Evolutionary conservation across 2,797 vertebrate genomes (phyloP).

Genomic region (Melanotaenia trifasciata): DNA sequence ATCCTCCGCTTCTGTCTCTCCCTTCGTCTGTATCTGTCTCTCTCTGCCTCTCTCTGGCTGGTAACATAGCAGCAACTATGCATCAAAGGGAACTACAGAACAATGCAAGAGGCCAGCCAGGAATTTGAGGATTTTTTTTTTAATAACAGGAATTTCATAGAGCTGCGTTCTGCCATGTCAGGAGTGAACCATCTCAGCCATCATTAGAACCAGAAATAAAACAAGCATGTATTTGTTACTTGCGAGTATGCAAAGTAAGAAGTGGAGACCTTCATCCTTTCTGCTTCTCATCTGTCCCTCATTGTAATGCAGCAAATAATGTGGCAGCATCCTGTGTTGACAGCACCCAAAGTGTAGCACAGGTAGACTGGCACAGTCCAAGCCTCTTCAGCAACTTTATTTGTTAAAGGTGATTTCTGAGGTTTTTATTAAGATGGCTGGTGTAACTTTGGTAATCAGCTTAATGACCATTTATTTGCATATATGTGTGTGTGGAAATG

Average conservation of each 20-base stretch:
- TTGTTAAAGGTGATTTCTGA: slow-evolving; percentile 62
- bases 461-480: slow-evolving; percentile 22
- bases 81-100: slow-evolving; percentile 82
- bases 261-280: slow-evolving; percentile 44
- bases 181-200: slow-evolving; percentile 36
- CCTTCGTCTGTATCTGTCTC: slow-evolving; percentile 51
- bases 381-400: slow-evolving; percentile 62
- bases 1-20: slow-evolving; percentile 71
- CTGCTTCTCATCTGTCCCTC: slow-evolving; percentile 47
- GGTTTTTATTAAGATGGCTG: slow-evolving; percentile 51
- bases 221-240: slow-evolving; percentile 58
- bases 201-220: slow-evolving; percentile 38
- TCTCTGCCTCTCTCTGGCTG: slow-evolving; percentile 59
- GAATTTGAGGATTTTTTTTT: slow-evolving; percentile 69
- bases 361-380: slow-evolving; percentile 40
- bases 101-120: slow-evolving; percentile 79
- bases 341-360: slow-evolving; percentile 35
- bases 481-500: slow-evolving; percentile 5
- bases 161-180: slow-evolving; percentile 66
- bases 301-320: slow-evolving; percentile 48
- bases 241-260: slow-evolving; percentile 30
- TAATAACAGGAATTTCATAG: slow-evolving; percentile 75
- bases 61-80: slow-evolving; percentile 73
- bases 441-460: slow-evolving; percentile 43
- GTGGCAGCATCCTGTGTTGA: slow-evolving; percentile 37